Evolutionary conservation across 2,888 invertebrate species (phyloP), one percentile per base, ranked within the genome.

Genomic region (Scaptomyza flava): DNA sequence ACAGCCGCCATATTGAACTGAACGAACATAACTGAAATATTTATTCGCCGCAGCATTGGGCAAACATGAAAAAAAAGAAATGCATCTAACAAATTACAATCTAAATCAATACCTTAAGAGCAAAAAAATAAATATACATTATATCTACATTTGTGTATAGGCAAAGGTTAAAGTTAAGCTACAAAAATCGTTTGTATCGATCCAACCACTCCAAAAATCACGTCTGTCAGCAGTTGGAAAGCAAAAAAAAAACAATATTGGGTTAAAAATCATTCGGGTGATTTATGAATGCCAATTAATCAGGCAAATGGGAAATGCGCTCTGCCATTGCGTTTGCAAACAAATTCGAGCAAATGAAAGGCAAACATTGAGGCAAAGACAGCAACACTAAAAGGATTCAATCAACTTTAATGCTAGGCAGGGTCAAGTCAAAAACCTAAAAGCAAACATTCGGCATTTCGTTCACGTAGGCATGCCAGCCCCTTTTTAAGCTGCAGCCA

Each of bases 281-380:
- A 74, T 68, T 62, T 57, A 76, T 76, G 79, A 76, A 77, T 63
- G 59, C 51, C 83, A 86, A 81, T 86, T 86, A 81, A 86, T 81
- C 81, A 81, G 68, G 53, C 63, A 71, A 85, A 85, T 82, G 80
- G 83, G 67, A 76, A 42, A 48, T 58, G n/a, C 20, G 41, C 46
- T 38, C 14, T 62, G 51, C 48, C 48, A 31, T 42, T 53, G 30
- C 23, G 20, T 45, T 2, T 33, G 72, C 67, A 68, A 62, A 57
- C 65, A 77, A 65, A 59, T 72, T 72, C 57, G 63, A 59, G 52
- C 72, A 67, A 84, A 78, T 81, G 69, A 81, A 80, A 75, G 38
- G 41, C 71, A 84, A 80, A 81, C 63, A 84, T 64, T 38, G 54
- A 47, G 14, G 33, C 63, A 51, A 63, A 20, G 34, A 30, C 51